These are phyloP conservation scores for Drosophila borborema DNA, from an alignment of 2,888 invertebrate species.

Conservation along the genomic window DNA sequence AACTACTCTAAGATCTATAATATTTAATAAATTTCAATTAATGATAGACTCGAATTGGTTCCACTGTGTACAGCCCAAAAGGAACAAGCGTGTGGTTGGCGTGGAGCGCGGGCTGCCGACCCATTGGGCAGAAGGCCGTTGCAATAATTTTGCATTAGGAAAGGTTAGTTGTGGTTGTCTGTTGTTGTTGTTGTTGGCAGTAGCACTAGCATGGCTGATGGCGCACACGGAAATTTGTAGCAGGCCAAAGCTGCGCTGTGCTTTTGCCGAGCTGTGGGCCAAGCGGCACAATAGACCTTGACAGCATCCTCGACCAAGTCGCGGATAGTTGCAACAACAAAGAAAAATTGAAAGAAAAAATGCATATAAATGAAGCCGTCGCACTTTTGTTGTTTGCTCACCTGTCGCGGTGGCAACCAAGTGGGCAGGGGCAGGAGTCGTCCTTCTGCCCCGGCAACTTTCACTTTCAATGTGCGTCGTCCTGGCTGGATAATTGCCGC, in stretches of 20 bases:
- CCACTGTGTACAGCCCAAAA: slow-evolving; percentile 2
- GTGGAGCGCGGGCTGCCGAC: not conserved
- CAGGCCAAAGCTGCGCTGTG: slow-evolving; percentile 66
- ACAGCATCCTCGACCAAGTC: slow-evolving; percentile 38
- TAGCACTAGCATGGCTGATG: slow-evolving; percentile 11
- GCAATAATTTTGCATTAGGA: slow-evolving; percentile 70
- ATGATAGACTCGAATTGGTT: not conserved
- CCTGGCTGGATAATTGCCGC: slow-evolving; percentile 36
- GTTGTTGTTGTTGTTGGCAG: slow-evolving; percentile 14
- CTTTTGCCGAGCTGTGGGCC: slow-evolving; percentile 58
- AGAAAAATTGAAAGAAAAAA: slow-evolving; percentile 16
- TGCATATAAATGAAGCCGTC: slow-evolving; percentile 42
- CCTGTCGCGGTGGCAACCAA: slow-evolving; percentile 35
- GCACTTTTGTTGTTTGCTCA: slow-evolving; percentile 41
- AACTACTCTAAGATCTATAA: too few relatives aligned
- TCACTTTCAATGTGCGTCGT: slow-evolving; percentile 35
- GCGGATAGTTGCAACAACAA: slow-evolving; percentile 46
- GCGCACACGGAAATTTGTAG: slow-evolving; percentile 36
- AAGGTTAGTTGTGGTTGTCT: slow-evolving; percentile 67
- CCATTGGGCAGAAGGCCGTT: slow-evolving; percentile 64
- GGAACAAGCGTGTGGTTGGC: not conserved
- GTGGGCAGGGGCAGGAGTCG: not conserved
- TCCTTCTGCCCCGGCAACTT: slow-evolving; percentile 35
- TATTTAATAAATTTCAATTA: too few relatives aligned
- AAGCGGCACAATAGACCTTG: slow-evolving; percentile 55